Conservation (phyloP, 2,888 invertebrate genomes). For the Branchipolynoe longqiensis region DNA sequence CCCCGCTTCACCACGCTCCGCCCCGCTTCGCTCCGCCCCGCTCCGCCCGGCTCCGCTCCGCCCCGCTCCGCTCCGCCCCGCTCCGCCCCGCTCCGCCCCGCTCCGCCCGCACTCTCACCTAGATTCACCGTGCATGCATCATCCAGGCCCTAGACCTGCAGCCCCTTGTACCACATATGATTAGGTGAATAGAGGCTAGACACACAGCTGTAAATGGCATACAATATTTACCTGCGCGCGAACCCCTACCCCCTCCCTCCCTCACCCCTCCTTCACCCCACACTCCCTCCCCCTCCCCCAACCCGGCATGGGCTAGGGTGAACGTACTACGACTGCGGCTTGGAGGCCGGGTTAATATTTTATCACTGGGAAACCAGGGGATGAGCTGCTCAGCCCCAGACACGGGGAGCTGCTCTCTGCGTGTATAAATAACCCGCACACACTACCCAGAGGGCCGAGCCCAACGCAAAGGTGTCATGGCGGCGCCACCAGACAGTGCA, state of each 20-base stretch:
- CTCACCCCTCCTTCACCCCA: neutral
- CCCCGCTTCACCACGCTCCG: no score
- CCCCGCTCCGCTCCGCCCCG: neutral
- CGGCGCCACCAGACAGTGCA: no score
- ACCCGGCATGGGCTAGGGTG: no score
- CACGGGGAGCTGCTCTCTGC: neutral
- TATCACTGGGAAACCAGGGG: neutral
- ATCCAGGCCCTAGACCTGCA: neutral
- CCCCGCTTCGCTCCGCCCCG: neutral
- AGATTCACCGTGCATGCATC: neutral
- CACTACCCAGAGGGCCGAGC: no score
- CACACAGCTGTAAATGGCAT: neutral
- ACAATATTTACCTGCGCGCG: slow-evolving; percentile 26
- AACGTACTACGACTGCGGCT: neutral
- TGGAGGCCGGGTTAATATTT: slow-evolving; percentile 24
- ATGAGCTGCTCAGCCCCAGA: slow-evolving; percentile 19
- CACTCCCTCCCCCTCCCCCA: no score
- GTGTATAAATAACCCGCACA: neutral
- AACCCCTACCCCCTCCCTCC: neutral
- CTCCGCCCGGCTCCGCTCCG: neutral
- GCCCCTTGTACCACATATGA: slow-evolving; percentile 23
- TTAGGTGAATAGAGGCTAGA: slow-evolving; percentile 4
- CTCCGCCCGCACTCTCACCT: neutral
- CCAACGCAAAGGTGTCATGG: no score
- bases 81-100: neutral